Conservation (phyloP, 2,888 invertebrate genomes). For the Eupithecia centaureata region DNA sequence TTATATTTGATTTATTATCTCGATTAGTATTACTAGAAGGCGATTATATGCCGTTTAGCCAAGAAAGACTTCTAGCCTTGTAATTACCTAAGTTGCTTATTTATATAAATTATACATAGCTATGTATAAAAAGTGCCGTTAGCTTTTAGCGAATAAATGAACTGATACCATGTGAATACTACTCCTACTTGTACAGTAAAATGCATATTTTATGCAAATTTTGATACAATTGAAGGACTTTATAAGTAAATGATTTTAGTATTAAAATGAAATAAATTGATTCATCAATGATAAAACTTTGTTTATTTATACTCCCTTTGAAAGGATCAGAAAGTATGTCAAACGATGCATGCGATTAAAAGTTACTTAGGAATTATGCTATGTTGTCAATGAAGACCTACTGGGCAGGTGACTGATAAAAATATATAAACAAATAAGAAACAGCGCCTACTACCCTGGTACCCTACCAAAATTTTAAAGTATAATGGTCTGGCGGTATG, state of each 20-base stretch:
- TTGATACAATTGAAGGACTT: slow-evolving; percentile 59
- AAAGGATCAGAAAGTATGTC: slow-evolving; percentile 20
- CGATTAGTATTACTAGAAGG: slow-evolving; percentile 72
- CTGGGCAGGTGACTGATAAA: not conserved
- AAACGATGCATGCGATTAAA: slow-evolving; percentile 14
- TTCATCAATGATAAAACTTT: slow-evolving; percentile 53
- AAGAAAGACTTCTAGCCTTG: slow-evolving; percentile 78
- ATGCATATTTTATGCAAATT: slow-evolving; percentile 64
- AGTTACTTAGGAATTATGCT: not conserved
- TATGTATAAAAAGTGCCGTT: slow-evolving; percentile 68
- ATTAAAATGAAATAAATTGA: slow-evolving; percentile 67
- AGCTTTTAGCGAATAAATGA: slow-evolving; percentile 65
- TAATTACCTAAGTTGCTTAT: slow-evolving; percentile 68
- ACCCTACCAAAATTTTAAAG: not conserved
- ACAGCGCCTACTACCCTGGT: too few relatives aligned
- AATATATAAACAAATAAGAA: too few relatives aligned
- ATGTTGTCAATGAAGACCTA: not conserved
- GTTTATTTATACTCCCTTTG: slow-evolving; percentile 46
- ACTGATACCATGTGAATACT: slow-evolving; percentile 71
- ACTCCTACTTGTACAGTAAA: slow-evolving; percentile 56
- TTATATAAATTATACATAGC: slow-evolving; percentile 65
- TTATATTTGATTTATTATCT: slow-evolving; percentile 54
- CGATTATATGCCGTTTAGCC: slow-evolving; percentile 69
- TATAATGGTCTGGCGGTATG: too few relatives aligned
- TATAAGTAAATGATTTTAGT: slow-evolving; percentile 63